Evolutionary conservation across 1,140 invertebrate genomes (phyloP).

Genomic region (Eumeta japonica): DNA sequence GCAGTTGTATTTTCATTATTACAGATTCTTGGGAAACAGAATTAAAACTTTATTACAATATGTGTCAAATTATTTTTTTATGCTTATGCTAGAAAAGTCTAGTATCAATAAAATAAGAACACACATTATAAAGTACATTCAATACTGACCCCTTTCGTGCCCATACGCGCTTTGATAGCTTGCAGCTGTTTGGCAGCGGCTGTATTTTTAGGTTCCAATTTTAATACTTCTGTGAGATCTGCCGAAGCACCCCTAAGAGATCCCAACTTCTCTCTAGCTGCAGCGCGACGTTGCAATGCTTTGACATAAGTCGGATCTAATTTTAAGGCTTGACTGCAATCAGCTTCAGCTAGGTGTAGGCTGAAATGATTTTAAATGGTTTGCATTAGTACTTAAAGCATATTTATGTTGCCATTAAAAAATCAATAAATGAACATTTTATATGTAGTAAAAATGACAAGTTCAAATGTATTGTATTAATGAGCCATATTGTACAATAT

Average conservation of each 20-base stretch:
- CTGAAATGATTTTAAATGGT: constrained; percentile 53
- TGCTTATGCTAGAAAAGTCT: too few species aligned
- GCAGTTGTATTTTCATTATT: too few species aligned
- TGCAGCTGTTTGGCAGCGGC: constrained; percentile 61
- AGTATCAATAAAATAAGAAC: constrained; percentile 23
- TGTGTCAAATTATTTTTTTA: too few species aligned
- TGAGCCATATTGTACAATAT: too few species aligned
- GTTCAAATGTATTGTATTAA: too few species aligned
- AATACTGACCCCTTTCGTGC: constrained; percentile 54
- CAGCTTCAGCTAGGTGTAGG: constrained; percentile 71
- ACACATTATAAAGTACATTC: too few species aligned
- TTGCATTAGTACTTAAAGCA: too few species aligned
- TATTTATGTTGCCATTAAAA: too few species aligned
- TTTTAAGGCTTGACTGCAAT: constrained; percentile 71
- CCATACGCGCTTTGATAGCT: constrained; percentile 59
- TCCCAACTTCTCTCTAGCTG: constrained; percentile 61
- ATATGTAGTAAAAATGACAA: too few species aligned
- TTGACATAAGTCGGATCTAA: constrained; percentile 78
- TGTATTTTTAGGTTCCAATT: constrained; percentile 72
- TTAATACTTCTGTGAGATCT: constrained; percentile 67
- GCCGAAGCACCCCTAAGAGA: constrained; percentile 61
- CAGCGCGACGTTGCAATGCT: constrained; percentile 73
- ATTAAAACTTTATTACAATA: too few species aligned
- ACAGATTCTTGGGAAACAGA: too few species aligned
- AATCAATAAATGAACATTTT: too few species aligned